These are phyloP conservation scores for Suillia variegata DNA, from an alignment of 2,888 invertebrate species.

Conservation along the genomic window DNA sequence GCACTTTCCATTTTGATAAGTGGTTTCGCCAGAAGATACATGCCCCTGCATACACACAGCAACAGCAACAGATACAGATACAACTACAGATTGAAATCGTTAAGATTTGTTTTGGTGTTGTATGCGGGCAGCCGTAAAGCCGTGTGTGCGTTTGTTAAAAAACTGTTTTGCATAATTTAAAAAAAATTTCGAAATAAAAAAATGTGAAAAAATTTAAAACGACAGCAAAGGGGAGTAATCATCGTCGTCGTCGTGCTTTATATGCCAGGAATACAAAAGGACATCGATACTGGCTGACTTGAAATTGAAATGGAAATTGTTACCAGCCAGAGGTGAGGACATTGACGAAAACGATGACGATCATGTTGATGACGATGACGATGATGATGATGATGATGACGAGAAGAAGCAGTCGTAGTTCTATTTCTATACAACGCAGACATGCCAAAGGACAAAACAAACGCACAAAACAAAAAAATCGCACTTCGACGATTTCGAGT, in stretches of 20 bases:
- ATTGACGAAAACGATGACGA: neutral
- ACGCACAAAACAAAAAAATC: too few species aligned
- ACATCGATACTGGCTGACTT: slow-evolving; percentile 51
- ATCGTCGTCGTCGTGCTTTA: neutral
- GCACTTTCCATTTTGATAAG: slow-evolving; percentile 47
- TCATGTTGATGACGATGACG: neutral
- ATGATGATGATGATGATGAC: neutral
- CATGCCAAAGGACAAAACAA: too few species aligned
- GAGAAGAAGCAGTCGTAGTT: neutral
- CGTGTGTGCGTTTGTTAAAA: too few species aligned
- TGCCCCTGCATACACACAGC: slow-evolving; percentile 46
- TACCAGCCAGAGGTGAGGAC: neutral
- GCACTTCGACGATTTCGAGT: neutral
- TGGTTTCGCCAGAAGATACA: too few species aligned
- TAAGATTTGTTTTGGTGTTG: neutral
- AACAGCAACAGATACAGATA: slow-evolving; percentile 23
- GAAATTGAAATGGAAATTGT: slow-evolving; percentile 50
- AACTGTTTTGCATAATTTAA: slow-evolving; percentile 51
- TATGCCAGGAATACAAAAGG: slow-evolving; percentile 44
- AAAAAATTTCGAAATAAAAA: slow-evolving; percentile 36
- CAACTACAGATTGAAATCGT: neutral
- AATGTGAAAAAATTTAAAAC: slow-evolving; percentile 18
- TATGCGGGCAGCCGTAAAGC: too few species aligned
- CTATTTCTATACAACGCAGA: neutral
- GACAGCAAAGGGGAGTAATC: slow-evolving; percentile 8